phyloP scores from a whole-genome alignment of 2,113 vertebrate genomes.

The Chrysemys picta region DNA sequence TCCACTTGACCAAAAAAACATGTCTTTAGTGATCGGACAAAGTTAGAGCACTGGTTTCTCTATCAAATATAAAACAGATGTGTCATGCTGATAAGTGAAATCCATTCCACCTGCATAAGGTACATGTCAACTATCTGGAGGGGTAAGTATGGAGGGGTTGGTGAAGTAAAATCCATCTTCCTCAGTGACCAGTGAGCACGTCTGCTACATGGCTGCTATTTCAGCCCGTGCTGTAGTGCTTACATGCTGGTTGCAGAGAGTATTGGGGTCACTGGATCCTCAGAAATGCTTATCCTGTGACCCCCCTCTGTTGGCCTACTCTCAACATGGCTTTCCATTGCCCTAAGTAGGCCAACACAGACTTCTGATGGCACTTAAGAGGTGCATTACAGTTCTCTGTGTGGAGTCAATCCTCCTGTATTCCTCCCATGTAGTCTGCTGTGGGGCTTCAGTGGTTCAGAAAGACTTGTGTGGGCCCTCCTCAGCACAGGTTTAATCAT shows the following conservation, averaged over 20 bases:
- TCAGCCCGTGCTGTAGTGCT: not conserved
- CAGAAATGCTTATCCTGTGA: not conserved
- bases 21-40: not conserved
- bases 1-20: not conserved
- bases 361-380: not conserved
- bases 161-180: not conserved
- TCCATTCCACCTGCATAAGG: not conserved
- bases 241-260: not conserved
- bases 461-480: not conserved
- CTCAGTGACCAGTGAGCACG: not conserved
- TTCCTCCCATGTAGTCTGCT: not conserved
- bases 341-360: not conserved
- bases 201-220: not conserved
- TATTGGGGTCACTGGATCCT: not conserved
- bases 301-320: not conserved
- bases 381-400: not conserved
- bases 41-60: not conserved
- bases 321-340: not conserved
- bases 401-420: not conserved
- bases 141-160: not conserved
- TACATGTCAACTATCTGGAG: not conserved
- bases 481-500: not conserved
- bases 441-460: not conserved
- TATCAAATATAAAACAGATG: not conserved
- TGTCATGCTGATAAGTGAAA: not conserved